phyloP scores from a whole-genome alignment of 2,113 vertebrate species.

The Psittacus erithacus region DNA sequence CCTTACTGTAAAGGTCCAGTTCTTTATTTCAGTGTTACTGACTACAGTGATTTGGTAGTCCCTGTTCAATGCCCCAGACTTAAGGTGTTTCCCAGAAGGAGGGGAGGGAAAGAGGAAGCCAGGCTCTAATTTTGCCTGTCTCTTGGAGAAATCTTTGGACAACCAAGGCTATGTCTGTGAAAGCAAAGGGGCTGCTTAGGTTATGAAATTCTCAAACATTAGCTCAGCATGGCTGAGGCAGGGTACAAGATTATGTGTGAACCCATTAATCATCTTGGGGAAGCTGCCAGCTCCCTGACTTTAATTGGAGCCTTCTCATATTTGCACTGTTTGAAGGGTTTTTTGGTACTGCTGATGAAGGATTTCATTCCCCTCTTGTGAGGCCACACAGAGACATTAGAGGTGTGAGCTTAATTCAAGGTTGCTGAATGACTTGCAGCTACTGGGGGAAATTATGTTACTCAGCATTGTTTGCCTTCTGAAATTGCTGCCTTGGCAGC shows the following conservation, averaged over 20 bases:
- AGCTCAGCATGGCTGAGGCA: background rate
- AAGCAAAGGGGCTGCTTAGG: background rate
- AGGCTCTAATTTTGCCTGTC: background rate
- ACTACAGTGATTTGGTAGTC: accelerated
- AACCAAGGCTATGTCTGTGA: background rate
- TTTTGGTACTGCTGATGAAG: conserved; percentile 7
- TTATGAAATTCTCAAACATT: conserved; percentile 10
- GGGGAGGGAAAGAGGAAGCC: background rate
- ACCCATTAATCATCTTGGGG: background rate
- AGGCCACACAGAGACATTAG: background rate
- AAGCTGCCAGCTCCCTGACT: conserved; percentile 33
- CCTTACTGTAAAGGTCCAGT: background rate
- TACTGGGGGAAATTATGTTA: background rate
- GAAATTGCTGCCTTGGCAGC: conserved; percentile 26
- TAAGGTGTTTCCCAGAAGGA: background rate
- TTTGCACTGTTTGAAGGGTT: background rate
- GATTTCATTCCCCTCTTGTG: background rate
- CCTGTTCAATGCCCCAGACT: background rate
- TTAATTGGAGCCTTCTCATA: conserved; percentile 34
- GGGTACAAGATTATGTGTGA: background rate
- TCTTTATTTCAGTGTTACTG: background rate
- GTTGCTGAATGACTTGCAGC: conserved; percentile 31
- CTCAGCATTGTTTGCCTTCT: conserved; percentile 32
- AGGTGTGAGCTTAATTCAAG: conserved; percentile 23
- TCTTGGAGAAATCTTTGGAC: background rate